Evolutionary conservation across 2,888 invertebrate genomes (phyloP).

Genomic region (Caenorhabditis japonica): DNA sequence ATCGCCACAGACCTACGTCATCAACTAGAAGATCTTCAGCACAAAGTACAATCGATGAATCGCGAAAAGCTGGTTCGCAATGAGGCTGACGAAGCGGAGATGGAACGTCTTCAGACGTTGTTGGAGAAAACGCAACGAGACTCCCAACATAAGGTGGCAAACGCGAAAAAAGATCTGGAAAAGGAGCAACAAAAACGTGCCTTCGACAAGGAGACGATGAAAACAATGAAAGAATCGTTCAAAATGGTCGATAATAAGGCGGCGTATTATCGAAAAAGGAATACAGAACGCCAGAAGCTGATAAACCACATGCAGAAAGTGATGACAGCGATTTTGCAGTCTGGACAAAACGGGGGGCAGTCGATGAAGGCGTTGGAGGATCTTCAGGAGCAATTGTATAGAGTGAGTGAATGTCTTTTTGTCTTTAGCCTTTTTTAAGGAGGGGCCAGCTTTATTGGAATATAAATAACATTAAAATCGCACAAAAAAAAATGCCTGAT

Average conservation of each 20-base stretch:
- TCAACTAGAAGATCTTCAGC: too few relatives aligned
- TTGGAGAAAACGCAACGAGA: slow-evolving; percentile 3
- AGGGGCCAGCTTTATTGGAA: too few relatives aligned
- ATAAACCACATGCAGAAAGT: neutral
- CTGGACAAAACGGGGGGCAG: neutral
- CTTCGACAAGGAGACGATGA: neutral
- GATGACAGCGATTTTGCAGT: neutral
- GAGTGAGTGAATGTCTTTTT: too few relatives aligned
- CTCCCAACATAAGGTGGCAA: neutral
- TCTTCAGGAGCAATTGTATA: too few relatives aligned
- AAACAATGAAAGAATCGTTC: neutral
- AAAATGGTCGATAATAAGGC: neutral
- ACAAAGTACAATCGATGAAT: too few relatives aligned
- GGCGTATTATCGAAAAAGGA: slow-evolving; percentile 3
- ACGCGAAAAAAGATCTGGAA: neutral
- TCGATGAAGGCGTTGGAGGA: too few relatives aligned
- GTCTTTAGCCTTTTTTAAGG: too few relatives aligned
- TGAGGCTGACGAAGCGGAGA: slow-evolving; percentile 6
- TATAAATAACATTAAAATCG: too few relatives aligned
- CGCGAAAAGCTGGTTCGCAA: neutral
- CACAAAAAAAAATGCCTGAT: too few relatives aligned
- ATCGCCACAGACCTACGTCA: too few relatives aligned
- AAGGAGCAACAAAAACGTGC: neutral
- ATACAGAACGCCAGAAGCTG: slow-evolving; percentile 6
- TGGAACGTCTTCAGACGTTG: neutral